These are phyloP conservation scores for Pterostichus niger DNA, from an alignment of 2,888 invertebrate genomes.

Conservation along the genomic window DNA sequence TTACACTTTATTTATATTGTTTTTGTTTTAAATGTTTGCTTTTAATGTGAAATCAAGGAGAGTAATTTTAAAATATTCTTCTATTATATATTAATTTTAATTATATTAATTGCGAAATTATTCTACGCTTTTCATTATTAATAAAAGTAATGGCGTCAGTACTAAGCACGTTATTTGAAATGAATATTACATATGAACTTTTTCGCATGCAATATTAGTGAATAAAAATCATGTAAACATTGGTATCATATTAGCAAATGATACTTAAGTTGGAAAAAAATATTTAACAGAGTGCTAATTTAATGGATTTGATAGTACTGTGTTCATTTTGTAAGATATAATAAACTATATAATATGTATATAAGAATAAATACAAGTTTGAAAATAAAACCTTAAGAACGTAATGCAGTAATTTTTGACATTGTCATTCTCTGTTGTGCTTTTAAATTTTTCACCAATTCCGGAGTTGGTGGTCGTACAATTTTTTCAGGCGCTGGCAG, in stretches of 20 bases:
- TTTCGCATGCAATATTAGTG: background rate
- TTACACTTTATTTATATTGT: slow-evolving; percentile 32
- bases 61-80: background rate
- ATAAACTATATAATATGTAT: slow-evolving; percentile 21
- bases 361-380: slow-evolving; percentile 36
- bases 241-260: background rate
- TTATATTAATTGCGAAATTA: background rate
- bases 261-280: slow-evolving; percentile 17
- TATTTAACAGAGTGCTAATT: slow-evolving; percentile 8
- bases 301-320: slow-evolving; percentile 51
- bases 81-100: background rate
- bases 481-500: slow-evolving; percentile 81
- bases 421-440: slow-evolving; percentile 75
- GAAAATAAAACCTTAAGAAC: slow-evolving; percentile 7
- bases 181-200: background rate
- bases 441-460: slow-evolving; percentile 71
- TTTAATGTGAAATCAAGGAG: background rate
- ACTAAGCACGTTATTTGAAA: too few relatives aligned
- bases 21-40: slow-evolving; percentile 4
- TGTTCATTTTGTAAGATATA: slow-evolving; percentile 53
- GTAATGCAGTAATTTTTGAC: background rate
- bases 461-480: slow-evolving; percentile 80
- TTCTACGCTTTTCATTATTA: too few relatives aligned
- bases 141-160: too few relatives aligned
- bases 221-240: too few relatives aligned